Conservation (phyloP, 2,113 vertebrate genomes). For the Campylorhamphus procurvoides region DNA sequence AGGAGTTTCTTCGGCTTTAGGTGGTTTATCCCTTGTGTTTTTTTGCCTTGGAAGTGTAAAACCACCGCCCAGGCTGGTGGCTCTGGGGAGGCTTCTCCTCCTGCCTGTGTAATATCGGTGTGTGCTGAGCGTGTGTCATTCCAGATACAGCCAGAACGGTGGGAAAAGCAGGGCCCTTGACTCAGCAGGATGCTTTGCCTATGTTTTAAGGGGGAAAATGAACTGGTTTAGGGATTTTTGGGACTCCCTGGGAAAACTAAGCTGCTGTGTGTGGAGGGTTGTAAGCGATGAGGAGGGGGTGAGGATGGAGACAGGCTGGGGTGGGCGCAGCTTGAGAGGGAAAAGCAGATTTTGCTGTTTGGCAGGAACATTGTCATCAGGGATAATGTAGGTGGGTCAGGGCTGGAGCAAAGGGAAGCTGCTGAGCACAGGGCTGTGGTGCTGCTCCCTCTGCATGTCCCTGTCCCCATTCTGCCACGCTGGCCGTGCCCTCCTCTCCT, state of each 20-base stretch:
- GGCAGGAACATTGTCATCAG: neutral
- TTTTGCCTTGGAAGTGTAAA: neutral
- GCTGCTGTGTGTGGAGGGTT: rapidly evolving
- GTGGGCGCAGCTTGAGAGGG: rapidly evolving
- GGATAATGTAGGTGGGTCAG: neutral
- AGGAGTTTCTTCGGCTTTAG: rapidly evolving
- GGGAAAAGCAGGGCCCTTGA: neutral
- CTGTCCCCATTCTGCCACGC: neutral
- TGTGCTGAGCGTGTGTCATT: neutral
- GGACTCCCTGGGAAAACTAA: rapidly evolving
- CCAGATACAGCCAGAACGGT: rapidly evolving
- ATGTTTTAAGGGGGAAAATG: rapidly evolving
- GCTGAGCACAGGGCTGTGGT: neutral
- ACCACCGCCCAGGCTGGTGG: neutral
- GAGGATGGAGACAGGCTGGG: neutral
- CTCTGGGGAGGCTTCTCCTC: neutral
- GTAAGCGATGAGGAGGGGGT: rapidly evolving
- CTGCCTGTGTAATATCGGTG: neutral
- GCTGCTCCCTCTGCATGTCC: neutral
- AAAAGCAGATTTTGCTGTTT: neutral
- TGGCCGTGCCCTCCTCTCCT: neutral
- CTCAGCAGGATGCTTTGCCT: neutral
- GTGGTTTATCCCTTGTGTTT: rapidly evolving
- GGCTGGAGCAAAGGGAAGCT: neutral
- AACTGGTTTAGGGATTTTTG: neutral